Evolutionary conservation across 2,888 invertebrate genomes (phyloP).

Genomic region (Thalpophila matura): DNA sequence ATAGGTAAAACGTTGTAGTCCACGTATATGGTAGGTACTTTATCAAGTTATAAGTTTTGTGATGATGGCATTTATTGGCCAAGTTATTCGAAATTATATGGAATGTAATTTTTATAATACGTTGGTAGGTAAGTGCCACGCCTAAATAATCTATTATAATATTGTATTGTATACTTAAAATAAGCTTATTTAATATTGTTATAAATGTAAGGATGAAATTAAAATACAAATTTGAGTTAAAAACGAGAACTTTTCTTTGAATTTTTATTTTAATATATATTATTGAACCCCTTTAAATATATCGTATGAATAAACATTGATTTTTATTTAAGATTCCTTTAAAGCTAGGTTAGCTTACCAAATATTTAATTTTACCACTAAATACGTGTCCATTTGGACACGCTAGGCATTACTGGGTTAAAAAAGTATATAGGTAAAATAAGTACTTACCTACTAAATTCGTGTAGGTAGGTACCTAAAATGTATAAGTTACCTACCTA

Average conservation of each 20-base stretch:
- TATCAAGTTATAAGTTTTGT: constrained; percentile 77
- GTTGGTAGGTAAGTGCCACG: constrained; percentile 88
- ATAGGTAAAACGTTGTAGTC: constrained; percentile 73
- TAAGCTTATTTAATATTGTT: constrained; percentile 89
- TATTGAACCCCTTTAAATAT: constrained; percentile 1
- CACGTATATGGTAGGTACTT: constrained; percentile 63
- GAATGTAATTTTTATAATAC: constrained; percentile 84
- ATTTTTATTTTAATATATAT: not conserved
- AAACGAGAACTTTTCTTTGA: constrained; percentile 37
- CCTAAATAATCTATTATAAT: constrained; percentile 82
- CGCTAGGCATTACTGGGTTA: no score
- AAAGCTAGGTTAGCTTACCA: no score
- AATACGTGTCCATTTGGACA: no score
- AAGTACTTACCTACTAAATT: no score
- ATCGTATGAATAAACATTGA: not conserved
- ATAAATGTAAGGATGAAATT: constrained; percentile 79
- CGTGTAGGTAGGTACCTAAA: no score
- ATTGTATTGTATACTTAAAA: constrained; percentile 75
- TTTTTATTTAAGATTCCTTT: not conserved
- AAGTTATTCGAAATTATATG: constrained; percentile 82
- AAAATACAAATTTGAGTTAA: constrained; percentile 83
- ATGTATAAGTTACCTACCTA: no score
- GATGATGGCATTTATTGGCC: constrained; percentile 89
- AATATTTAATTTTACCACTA: no score
- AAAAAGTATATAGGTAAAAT: no score